These are phyloP conservation scores for Auanema sp. DNA, from an alignment of 2,888 invertebrate species.

Conservation along the genomic window DNA sequence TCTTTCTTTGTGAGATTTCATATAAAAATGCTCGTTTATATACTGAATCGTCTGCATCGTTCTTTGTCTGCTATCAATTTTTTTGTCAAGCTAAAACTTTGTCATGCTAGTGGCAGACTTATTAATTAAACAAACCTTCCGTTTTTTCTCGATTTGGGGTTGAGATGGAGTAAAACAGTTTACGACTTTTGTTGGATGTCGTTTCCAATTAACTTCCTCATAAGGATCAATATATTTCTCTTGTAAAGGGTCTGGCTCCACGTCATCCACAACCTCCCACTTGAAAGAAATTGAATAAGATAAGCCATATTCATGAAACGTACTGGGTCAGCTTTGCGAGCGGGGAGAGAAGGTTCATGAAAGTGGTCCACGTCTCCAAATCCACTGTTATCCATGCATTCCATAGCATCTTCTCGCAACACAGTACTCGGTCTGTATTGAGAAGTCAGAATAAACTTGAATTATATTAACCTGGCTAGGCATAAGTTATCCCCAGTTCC, in stretches of 20 bases:
- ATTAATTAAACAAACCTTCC: not conserved
- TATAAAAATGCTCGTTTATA: constrained; percentile 9
- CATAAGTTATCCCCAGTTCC: constrained; percentile 2
- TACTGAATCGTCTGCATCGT: constrained; percentile 14
- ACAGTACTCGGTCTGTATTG: constrained; percentile 14
- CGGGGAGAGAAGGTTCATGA: not conserved
- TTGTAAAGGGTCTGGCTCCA: not conserved
- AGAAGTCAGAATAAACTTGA: not conserved
- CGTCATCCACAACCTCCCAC: not conserved
- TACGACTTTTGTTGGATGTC: not conserved
- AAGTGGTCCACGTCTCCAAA: constrained; percentile 6
- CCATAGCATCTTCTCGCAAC: not conserved
- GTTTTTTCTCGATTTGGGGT: too few relatives aligned
- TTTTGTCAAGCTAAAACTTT: constrained; percentile 6
- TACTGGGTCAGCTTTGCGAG: constrained; percentile 8
- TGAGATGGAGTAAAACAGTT: constrained; percentile 3
- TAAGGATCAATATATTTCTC: constrained; percentile 9
- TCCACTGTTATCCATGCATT: constrained; percentile 3
- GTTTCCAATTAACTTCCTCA: constrained; percentile 14
- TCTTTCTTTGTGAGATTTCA: too few relatives aligned
- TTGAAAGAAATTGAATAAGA: not conserved
- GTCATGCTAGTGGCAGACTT: too few relatives aligned
- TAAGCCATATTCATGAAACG: not conserved
- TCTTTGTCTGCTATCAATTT: constrained; percentile 1
- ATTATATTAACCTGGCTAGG: too few relatives aligned